These are phyloP conservation scores for Ranitomeya variabilis DNA, from an alignment of 2,113 vertebrate genomes.

Conservation along the genomic window DNA sequence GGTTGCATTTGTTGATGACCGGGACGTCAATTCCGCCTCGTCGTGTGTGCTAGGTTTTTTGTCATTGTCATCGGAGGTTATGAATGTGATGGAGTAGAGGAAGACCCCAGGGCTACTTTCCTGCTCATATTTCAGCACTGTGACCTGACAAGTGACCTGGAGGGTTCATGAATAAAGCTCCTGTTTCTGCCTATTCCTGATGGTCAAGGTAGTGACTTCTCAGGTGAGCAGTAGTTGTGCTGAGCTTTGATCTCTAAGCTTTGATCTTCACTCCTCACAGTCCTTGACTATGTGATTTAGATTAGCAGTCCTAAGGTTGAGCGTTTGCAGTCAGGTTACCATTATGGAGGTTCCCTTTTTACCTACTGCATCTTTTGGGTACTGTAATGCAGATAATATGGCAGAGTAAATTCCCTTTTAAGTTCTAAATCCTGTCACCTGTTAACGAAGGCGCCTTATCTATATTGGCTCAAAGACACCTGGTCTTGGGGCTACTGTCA, in stretches of 20 bases:
- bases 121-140: not conserved
- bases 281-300: not conserved
- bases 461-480: not conserved
- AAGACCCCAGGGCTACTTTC: not conserved
- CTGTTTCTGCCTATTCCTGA: not conserved
- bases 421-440: not conserved
- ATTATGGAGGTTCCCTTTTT: not conserved
- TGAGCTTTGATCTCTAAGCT: conserved; percentile 48
- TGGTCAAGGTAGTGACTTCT: not conserved
- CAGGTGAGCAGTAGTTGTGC: not conserved
- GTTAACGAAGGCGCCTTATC: not conserved
- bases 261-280: conserved; percentile 25
- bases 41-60: not conserved
- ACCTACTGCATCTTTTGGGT: too few relatives aligned
- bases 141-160: not conserved
- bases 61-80: not conserved
- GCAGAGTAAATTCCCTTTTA: not conserved
- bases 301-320: not conserved
- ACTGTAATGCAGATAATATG: not conserved
- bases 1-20: not conserved
- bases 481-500: too few relatives aligned
- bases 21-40: not conserved
- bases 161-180: not conserved
- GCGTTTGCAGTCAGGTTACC: not conserved
- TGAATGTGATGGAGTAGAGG: not conserved